phyloP scores from a whole-genome alignment of 2,797 vertebrate genomes.

The Chrosomus eos region DNA sequence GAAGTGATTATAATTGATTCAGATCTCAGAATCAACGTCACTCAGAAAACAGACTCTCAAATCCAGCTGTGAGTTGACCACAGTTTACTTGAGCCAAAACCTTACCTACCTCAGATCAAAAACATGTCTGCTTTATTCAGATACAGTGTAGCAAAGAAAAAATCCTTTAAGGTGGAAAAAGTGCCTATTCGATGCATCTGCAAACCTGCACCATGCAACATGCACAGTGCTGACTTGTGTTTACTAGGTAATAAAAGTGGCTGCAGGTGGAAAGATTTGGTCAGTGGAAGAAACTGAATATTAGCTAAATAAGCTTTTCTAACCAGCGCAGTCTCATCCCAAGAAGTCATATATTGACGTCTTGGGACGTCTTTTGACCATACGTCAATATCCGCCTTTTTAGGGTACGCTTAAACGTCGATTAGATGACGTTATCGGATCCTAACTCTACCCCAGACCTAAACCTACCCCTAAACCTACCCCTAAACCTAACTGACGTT shows the following conservation, averaged over 20 bases:
- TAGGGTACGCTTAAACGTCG: too few species aligned
- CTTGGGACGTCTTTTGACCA: too few species aligned
- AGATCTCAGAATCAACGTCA: slow-evolving; percentile 20
- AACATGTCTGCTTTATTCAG: background rate
- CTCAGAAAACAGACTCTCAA: slow-evolving; percentile 3
- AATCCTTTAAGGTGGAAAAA: background rate
- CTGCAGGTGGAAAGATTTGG: background rate
- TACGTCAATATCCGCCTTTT: too few species aligned
- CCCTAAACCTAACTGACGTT: too few species aligned
- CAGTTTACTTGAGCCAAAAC: slow-evolving; percentile 32
- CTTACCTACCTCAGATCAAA: slow-evolving; percentile 35
- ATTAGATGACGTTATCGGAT: too few species aligned
- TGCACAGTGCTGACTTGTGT: background rate
- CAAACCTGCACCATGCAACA: background rate
- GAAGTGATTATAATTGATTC: slow-evolving; percentile 30
- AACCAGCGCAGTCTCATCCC: too few species aligned
- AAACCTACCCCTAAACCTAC: too few species aligned
- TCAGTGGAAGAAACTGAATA: background rate
- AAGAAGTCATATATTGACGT: too few species aligned
- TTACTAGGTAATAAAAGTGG: background rate
- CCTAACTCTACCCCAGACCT: too few species aligned
- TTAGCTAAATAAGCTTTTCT: background rate
- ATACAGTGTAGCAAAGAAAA: background rate
- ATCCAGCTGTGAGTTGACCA: slow-evolving; percentile 18
- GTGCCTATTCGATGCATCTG: background rate